Evolutionary conservation across 2,113 vertebrate species (phyloP), one percentile per base, ranked within the genome.

Genomic region (Solea solea): DNA sequence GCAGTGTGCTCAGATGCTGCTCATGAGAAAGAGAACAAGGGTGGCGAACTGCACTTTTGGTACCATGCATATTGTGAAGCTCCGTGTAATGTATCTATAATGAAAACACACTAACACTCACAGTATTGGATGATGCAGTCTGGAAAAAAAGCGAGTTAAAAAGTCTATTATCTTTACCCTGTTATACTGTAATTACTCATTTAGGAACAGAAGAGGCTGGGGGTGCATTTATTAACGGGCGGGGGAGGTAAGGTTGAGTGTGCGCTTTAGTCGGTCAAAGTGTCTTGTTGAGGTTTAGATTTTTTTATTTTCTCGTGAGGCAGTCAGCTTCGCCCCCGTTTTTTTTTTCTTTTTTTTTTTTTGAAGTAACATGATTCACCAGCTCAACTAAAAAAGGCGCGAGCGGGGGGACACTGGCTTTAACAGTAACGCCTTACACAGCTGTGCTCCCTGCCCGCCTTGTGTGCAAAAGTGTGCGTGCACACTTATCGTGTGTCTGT

Each of bases 41-140:
- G 82, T 57, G 81, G 78, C 85, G 83, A 91, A 93, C 93, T 93
- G 93, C 93, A 94, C 93, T 94, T 94, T 93, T 92, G 89, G 87
- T 89, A 92, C 91, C 88, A 90, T 81, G 87, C 90, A 93, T 85
- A 87, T 91, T 71, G 81, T 91, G 89, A 90, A 78, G 88, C 87
- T 93, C 85, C 85, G 75, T 79, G 87, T 90, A 88, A 85, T 88
- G 86, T 91, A 92, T 88, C 88, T 85, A 77, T 85, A 77, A 88
- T 71, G 62, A 90, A 87, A 86, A 91, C 89, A 92, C 90, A 93
- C 92, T 92, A 92, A 92, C 90, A 84, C 81, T 80, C 69, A 82
- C 83, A 85, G 89, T 91, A 88, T 90, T 90, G 80, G 88, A 89
- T 81, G 80, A 92, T 91, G 91, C 92, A 91, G 89, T 91, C 84